Evolutionary conservation across 2,888 invertebrate species (phyloP), one percentile per base, ranked within the genome.

Genomic region (Orthosia incerta): DNA sequence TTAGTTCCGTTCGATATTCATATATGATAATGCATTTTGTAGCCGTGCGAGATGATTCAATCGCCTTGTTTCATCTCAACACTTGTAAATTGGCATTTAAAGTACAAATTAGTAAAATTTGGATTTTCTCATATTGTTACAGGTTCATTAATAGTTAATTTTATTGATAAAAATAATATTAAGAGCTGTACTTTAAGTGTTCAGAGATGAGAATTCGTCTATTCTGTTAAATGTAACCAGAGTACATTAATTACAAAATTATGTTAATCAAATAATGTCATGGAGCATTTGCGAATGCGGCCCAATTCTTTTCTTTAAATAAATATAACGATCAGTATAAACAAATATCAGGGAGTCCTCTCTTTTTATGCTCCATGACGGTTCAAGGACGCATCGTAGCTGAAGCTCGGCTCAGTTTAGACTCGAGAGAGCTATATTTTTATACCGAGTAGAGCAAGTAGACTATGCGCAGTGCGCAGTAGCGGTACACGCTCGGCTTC

Each of bases 141-240:
- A 96, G 96, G 96, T 96, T 96, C 95, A 95, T 95, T 95, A 95
- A 96, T 95, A 93, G 93, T 92, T 95, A 95, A 96, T 92, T 93
- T 93, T 92, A 93, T 93, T 89, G 90, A 93, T 94, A 94, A 92
- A 94, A 88, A 91, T 95, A 95, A 94, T 95, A 91, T 95, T 95
- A 95, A 96, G 95, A 95, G 94, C 95, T 95, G 96, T 96, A 96
- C 96, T 96, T 96, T 96, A 96, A 96, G 96, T 96, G 96, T 96
- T 96, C 95, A 95, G 95, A 95, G 95, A 95, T 93, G 92, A 93
- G 91, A 93, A 93, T 89, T 93, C 92, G 91, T 94, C 90, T 93
- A 92, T 93, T 92, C 90, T 92, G 93, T 95, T 93, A 89, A 92
- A 91, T 94, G 95, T 94, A 93, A 94, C 89, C 90, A 92, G 90